Conservation (phyloP, 2,113 vertebrate genomes). For the Burhinus bistriatus region DNA sequence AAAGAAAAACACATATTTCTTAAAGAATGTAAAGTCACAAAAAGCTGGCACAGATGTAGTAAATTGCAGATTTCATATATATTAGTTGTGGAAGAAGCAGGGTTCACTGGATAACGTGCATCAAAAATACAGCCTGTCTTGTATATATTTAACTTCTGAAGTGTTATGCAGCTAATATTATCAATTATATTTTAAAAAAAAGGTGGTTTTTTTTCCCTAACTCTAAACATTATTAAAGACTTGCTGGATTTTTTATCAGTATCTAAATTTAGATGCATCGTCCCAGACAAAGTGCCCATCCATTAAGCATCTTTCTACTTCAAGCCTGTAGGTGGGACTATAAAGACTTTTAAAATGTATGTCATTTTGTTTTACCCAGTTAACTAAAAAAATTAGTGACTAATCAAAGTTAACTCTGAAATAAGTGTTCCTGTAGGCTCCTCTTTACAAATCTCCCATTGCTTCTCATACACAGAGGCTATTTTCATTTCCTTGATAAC, state of each 20-base stretch:
- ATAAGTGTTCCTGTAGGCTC: slow-evolving; percentile 25
- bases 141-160: background rate
- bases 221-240: background rate
- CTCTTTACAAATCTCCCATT: slow-evolving; percentile 21
- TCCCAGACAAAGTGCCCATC: background rate
- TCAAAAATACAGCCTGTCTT: background rate
- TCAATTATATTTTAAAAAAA: background rate
- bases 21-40: background rate
- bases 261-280: background rate
- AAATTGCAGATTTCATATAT: background rate
- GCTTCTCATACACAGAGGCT: background rate
- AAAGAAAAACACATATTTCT: background rate
- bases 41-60: background rate
- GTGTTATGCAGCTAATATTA: background rate
- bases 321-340: background rate
- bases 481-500: slow-evolving; percentile 10
- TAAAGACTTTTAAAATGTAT: background rate
- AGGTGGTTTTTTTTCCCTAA: background rate
- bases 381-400: slow-evolving; percentile 41
- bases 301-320: background rate
- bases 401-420: background rate
- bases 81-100: background rate
- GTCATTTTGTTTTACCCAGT: background rate
- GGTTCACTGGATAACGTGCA: background rate
- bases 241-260: background rate